Evolutionary conservation across 2,797 vertebrate genomes (phyloP).

Genomic region (Melanotaenia parkinsoni): DNA sequence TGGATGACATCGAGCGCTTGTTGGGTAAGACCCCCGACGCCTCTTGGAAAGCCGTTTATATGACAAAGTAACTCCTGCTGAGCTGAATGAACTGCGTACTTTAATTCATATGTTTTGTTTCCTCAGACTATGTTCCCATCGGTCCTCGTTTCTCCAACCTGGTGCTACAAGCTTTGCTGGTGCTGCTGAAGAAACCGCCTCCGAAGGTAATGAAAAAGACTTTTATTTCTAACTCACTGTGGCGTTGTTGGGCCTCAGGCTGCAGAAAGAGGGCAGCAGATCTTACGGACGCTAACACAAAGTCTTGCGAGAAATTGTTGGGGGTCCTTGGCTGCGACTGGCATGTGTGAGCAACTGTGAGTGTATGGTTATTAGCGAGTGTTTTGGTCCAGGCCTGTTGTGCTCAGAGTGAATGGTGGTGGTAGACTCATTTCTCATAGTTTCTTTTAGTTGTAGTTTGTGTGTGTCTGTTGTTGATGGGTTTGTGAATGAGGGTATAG

Average conservation of each 20-base stretch:
- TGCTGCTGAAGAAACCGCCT: conserved; percentile 94
- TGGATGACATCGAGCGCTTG: conserved; percentile 95
- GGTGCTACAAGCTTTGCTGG: conserved; percentile 93
- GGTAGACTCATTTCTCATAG: conserved; percentile 75
- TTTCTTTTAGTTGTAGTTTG: conserved; percentile 66
- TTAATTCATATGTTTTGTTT: not conserved
- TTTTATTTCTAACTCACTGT: not conserved
- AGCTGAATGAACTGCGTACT: not conserved
- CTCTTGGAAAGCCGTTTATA: not conserved
- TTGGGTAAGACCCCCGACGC: conserved; percentile 84
- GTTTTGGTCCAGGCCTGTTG: conserved; percentile 72
- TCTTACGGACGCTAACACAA: conserved; percentile 50
- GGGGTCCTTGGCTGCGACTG: conserved; percentile 57
- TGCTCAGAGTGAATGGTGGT: conserved; percentile 73
- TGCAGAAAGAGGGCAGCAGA: conserved; percentile 83
- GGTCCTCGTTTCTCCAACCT: conserved; percentile 97
- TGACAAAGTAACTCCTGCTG: not conserved
- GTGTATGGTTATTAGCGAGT: conserved; percentile 71
- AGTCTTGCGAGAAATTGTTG: conserved; percentile 45
- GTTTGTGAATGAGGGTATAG: conserved; percentile 75
- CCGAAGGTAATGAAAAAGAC: conserved; percentile 85
- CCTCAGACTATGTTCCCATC: conserved; percentile 93
- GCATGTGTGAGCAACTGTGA: conserved; percentile 64
- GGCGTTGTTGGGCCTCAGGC: conserved; percentile 43
- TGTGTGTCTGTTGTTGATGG: conserved; percentile 69